Conservation (phyloP, 1,140 invertebrate species). For the Lordiphosa mommai region DNA sequence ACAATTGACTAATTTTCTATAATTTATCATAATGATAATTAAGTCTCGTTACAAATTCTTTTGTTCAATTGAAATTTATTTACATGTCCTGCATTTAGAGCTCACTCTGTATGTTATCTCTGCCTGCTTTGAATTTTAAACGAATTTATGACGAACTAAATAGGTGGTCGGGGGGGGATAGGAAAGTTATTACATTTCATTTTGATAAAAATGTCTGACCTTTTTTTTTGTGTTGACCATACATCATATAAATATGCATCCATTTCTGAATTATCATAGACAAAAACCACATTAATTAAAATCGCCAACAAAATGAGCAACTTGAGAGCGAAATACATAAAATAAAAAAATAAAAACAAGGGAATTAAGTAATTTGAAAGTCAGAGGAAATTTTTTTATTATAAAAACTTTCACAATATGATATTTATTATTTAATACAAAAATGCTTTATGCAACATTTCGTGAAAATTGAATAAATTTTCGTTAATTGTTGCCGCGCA, state of each 20-base stretch:
- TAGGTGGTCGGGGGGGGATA: not conserved
- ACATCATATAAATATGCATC: slow-evolving; percentile 12
- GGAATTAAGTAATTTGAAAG: slow-evolving; percentile 6
- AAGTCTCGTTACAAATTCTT: slow-evolving; percentile 19
- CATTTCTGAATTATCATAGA: slow-evolving; percentile 1
- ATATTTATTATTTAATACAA: slow-evolving; percentile 51
- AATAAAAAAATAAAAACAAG: slow-evolving; percentile 9
- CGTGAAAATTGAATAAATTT: slow-evolving; percentile 72
- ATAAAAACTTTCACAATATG: slow-evolving; percentile 14
- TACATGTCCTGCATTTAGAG: slow-evolving; percentile 1
- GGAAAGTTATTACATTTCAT: not conserved
- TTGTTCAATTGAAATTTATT: slow-evolving; percentile 8
- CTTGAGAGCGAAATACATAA: not conserved
- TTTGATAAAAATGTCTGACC: slow-evolving; percentile 18
- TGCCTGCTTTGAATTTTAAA: slow-evolving; percentile 46
- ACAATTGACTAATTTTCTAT: slow-evolving; percentile 50
- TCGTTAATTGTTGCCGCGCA: slow-evolving; percentile 71
- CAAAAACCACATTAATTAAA: slow-evolving; percentile 28
- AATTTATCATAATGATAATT: slow-evolving; percentile 45
- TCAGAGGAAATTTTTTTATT: slow-evolving; percentile 6
- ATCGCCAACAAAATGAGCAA: slow-evolving; percentile 12
- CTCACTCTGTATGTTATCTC: not conserved
- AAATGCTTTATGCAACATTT: slow-evolving; percentile 37
- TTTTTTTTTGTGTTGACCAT: slow-evolving; percentile 5
- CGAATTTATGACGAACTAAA: slow-evolving; percentile 4